These are phyloP conservation scores for Zoanthus gigantus DNA, from an alignment of 92 coral and sea anemone species.

Conservation along the genomic window DNA sequence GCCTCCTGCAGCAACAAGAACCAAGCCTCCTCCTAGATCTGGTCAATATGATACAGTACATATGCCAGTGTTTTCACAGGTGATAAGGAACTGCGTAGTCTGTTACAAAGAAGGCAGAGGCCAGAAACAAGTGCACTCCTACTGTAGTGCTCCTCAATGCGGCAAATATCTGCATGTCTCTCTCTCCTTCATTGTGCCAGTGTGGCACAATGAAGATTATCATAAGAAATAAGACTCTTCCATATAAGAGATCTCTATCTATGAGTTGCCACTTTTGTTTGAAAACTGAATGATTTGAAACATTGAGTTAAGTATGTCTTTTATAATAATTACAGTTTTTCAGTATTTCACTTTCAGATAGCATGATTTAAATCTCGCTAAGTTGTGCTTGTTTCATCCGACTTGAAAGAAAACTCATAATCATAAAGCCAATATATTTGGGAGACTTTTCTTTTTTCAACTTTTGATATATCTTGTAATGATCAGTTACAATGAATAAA, in stretches of 20 bases:
- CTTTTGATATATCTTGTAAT: slow-evolving; percentile 14
- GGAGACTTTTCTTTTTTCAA: slow-evolving; percentile 21
- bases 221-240: slow-evolving; percentile 34
- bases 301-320: background rate
- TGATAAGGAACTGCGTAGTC: slow-evolving; percentile 61
- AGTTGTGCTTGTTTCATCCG: slow-evolving; percentile 18
- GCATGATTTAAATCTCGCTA: slow-evolving; percentile 1
- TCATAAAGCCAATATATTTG: slow-evolving; percentile 19
- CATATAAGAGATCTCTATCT: background rate
- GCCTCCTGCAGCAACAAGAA: slow-evolving; percentile 18
- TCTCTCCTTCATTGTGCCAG: slow-evolving; percentile 39
- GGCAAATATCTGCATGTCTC: slow-evolving; percentile 60
- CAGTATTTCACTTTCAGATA: slow-evolving; percentile 21
- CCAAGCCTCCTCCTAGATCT: background rate
- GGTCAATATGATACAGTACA: slow-evolving; percentile 46
- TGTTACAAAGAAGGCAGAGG: slow-evolving; percentile 69
- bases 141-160: slow-evolving; percentile 67
- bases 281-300: background rate
- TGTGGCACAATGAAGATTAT: slow-evolving; percentile 53
- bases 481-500: background rate
- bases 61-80: slow-evolving; percentile 55
- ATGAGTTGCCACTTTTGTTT: slow-evolving; percentile 14
- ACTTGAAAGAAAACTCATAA: slow-evolving; percentile 12
- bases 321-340: slow-evolving; percentile 1
- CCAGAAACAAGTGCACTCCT: slow-evolving; percentile 42